A percentile compares a stretch with the other conserved stretches of the same genome.
phyloP scores from a whole-genome alignment of 2,888 invertebrate species.

The Oxycera nigricornis region DNA sequence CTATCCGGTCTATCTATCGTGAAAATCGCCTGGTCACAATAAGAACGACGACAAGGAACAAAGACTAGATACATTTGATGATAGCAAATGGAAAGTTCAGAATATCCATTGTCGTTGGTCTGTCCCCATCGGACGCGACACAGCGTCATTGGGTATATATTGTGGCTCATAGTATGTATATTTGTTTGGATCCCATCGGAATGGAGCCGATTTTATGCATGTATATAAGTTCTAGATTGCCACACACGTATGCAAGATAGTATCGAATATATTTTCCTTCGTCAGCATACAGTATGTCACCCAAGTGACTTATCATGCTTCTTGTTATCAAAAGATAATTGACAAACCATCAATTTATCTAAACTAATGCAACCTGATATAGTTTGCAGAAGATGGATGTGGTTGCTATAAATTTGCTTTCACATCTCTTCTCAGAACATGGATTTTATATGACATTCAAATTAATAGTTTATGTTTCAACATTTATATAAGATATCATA shows the following conservation, averaged over 20 bases:
- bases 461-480: too few species aligned
- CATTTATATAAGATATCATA: too few species aligned
- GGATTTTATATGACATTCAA: too few species aligned
- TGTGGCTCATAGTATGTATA: not conserved
- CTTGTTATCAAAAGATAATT: too few species aligned
- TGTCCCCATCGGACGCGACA: not conserved
- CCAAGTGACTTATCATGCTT: too few species aligned
- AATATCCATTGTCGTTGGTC: not conserved
- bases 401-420: too few species aligned
- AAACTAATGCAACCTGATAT: too few species aligned
- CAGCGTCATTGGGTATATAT: not conserved
- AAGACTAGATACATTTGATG: not conserved
- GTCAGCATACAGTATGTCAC: too few species aligned
- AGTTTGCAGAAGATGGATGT: too few species aligned
- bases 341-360: too few species aligned
- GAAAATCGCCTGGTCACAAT: not conserved
- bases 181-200: not conserved
- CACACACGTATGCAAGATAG: not conserved
- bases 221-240: not conserved
- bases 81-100: not conserved
- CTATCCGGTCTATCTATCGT: not conserved
- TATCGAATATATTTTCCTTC: too few species aligned
- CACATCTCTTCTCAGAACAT: too few species aligned
- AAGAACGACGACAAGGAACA: not conserved
- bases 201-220: not conserved